Percentiles rank a stretch among this genome's conserved stretches.
These are phyloP conservation scores for Stichopus horrens DNA, from an alignment of 53 echinoderm and acorn worm species.

Conservation along the genomic window DNA sequence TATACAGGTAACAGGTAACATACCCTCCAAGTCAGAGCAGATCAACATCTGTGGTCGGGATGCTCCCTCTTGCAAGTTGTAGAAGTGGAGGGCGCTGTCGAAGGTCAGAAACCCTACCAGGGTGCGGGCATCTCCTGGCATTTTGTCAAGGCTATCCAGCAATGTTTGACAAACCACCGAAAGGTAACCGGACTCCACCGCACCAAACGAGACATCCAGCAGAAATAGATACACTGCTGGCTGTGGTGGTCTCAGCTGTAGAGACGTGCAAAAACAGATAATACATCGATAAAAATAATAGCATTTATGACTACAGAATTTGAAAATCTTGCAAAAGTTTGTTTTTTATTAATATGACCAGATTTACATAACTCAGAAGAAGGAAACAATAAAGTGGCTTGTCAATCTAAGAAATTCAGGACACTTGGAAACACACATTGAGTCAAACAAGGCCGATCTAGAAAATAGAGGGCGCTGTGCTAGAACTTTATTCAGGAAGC, in stretches of 20 bases:
- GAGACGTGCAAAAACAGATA: neutral
- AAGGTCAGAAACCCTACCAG: conserved; percentile 90
- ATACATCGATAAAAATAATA: too few relatives aligned
- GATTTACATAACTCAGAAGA: neutral
- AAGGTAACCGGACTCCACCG: conserved; percentile 91
- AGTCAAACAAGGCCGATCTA: too few relatives aligned
- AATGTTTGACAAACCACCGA: conserved; percentile 85
- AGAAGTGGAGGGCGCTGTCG: conserved; percentile 97
- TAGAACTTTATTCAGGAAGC: too few relatives aligned
- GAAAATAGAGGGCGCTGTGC: too few relatives aligned
- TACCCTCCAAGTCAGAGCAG: conserved; percentile 91
- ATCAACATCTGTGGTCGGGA: conserved; percentile 94
- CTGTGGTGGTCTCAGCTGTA: conserved; percentile 95
- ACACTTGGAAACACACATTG: too few relatives aligned
- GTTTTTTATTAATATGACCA: neutral
- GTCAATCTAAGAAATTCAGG: too few relatives aligned
- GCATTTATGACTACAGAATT: too few relatives aligned
- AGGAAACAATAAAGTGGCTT: neutral
- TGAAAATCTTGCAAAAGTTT: too few relatives aligned
- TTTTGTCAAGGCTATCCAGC: conserved; percentile 71
- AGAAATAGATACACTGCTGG: conserved; percentile 96
- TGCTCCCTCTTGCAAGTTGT: conserved; percentile 86
- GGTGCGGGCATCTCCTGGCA: conserved; percentile 93
- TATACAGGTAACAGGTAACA: conserved; percentile 1
- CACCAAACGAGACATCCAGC: conserved; percentile 89